These are phyloP conservation scores for Basileuterus tristriatus DNA, from an alignment of 2,797 vertebrate species.

Conservation along the genomic window DNA sequence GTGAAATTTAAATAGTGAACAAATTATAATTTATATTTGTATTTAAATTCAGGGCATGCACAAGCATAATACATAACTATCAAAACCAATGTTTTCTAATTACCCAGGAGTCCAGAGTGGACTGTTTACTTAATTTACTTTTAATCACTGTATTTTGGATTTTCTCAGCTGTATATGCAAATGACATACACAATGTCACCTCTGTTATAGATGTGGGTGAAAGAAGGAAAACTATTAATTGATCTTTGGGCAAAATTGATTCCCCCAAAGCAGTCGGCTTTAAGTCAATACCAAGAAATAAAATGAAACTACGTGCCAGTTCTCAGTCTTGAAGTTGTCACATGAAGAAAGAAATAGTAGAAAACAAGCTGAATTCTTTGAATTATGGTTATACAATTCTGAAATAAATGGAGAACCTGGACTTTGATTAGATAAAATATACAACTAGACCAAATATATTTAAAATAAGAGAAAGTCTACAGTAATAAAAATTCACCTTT, in stretches of 20 bases:
- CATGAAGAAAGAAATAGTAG: not conserved
- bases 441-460: not conserved
- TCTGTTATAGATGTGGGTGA: constrained; percentile 17
- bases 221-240: constrained; percentile 45
- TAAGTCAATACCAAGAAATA: not conserved
- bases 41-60: constrained; percentile 36
- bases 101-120: constrained; percentile 40
- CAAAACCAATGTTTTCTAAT: constrained; percentile 63
- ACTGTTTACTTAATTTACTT: constrained; percentile 61
- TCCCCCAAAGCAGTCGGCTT: not conserved
- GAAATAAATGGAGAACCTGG: not conserved
- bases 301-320: not conserved
- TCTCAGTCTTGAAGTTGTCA: not conserved
- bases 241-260: constrained; percentile 25
- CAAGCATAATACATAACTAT: constrained; percentile 27
- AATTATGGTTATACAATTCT: not conserved
- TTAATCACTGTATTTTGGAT: constrained; percentile 56
- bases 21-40: not conserved
- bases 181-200: constrained; percentile 30
- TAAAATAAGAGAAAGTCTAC: not conserved
- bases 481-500: not conserved
- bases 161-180: constrained; percentile 52
- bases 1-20: not conserved
- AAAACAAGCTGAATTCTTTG: not conserved
- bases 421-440: not conserved